A percentile compares a stretch with the other conserved stretches of the same genome.
These are phyloP conservation scores for Pampus argenteus DNA, from an alignment of 2,797 vertebrate species.

Conservation along the genomic window DNA sequence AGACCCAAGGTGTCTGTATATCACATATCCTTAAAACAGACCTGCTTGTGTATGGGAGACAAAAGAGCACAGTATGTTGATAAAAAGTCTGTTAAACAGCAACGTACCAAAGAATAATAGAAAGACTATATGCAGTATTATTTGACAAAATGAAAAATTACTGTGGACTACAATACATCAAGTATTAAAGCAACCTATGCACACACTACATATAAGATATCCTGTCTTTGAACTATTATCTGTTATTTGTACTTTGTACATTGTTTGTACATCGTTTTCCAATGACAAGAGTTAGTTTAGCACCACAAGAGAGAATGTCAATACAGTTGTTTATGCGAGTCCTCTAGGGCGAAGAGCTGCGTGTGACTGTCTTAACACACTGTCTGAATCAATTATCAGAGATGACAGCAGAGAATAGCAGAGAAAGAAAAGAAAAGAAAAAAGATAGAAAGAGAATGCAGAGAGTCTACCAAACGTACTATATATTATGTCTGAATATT, in stretches of 20 bases:
- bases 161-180: not conserved
- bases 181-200: not conserved
- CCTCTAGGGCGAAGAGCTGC: slow-evolving; percentile 12
- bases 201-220: not conserved
- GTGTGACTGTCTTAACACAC: slow-evolving; percentile 12
- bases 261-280: no score
- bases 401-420: slow-evolving; percentile 14
- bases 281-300: not conserved
- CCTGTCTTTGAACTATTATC: not conserved
- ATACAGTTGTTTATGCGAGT: slow-evolving; percentile 24
- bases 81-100: not conserved
- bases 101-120: not conserved
- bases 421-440: not conserved
- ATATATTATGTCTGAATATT: not conserved
- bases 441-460: not conserved
- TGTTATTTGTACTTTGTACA: not conserved
- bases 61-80: not conserved
- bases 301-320: slow-evolving; percentile 20
- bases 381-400: slow-evolving; percentile 32
- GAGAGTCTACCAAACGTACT: not conserved
- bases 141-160: not conserved
- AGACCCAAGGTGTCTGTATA: not conserved
- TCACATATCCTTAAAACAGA: slow-evolving; percentile 10
- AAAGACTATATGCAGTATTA: not conserved
- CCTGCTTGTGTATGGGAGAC: not conserved